phyloP scores from a whole-genome alignment of 2,888 invertebrate genomes.

The Lycaena phlaeas region DNA sequence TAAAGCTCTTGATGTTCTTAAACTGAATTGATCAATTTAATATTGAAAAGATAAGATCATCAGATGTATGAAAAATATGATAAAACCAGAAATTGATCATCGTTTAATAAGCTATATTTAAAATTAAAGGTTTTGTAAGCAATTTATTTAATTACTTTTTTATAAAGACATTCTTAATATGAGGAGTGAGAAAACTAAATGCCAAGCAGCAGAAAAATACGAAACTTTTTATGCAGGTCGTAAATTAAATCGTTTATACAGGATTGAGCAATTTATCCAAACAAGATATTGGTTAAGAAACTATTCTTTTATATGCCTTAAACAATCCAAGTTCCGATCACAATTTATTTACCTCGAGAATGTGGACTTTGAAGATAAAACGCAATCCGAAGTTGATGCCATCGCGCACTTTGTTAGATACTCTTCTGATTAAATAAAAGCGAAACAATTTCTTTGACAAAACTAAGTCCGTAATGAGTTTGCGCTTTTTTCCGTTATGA shows the following conservation, averaged over 20 bases:
- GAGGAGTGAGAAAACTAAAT: too few relatives aligned
- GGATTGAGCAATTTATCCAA: background rate
- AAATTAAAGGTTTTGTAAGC: too few relatives aligned
- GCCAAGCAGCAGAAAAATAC: too few relatives aligned
- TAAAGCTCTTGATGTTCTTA: too few relatives aligned
- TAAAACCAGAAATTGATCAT: too few relatives aligned
- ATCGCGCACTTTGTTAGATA: constrained; percentile 36
- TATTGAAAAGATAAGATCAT: too few relatives aligned
- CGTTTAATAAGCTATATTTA: too few relatives aligned
- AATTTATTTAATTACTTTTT: too few relatives aligned
- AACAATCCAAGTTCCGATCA: constrained; percentile 34
- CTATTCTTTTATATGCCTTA: constrained; percentile 41
- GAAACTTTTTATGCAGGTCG: background rate
- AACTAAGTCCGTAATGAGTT: constrained; percentile 7
- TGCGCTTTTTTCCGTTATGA: constrained; percentile 3
- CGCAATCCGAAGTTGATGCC: constrained; percentile 55
- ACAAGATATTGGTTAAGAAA: constrained; percentile 34
- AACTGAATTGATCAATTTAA: too few relatives aligned
- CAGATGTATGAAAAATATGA: too few relatives aligned
- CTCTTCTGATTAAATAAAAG: constrained; percentile 33
- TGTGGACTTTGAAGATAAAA: constrained; percentile 56
- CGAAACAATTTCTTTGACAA: constrained; percentile 11
- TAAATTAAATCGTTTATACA: constrained; percentile 6
- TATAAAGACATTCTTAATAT: too few relatives aligned
- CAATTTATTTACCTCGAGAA: constrained; percentile 58